Conservation (phyloP, 2,797 vertebrate genomes). For the Ctenochaetus hawaiiensis region DNA sequence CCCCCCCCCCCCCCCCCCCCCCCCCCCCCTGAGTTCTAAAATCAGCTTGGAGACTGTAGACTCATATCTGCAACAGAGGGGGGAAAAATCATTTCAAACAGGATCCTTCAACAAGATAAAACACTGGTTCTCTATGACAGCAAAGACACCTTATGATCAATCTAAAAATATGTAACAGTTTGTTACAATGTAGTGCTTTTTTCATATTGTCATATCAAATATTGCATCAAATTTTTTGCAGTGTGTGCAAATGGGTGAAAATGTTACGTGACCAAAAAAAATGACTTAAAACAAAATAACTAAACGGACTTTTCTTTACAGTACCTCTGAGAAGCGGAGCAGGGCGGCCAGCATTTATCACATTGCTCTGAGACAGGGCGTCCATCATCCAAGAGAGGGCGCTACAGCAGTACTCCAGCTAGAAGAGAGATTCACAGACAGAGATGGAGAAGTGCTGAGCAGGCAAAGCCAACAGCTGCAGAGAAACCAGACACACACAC, state of each 20-base stretch:
- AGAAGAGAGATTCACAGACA: conserved; percentile 18
- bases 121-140: not conserved
- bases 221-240: no score
- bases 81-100: not conserved
- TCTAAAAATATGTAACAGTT: no score
- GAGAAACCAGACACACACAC: conserved; percentile 48
- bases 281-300: not conserved
- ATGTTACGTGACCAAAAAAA: no score
- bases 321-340: conserved; percentile 46
- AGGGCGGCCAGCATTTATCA: conserved; percentile 74
- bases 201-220: no score
- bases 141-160: no score
- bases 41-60: conserved; percentile 15
- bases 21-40: no score
- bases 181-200: no score
- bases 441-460: conserved; percentile 62
- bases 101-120: not conserved
- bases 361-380: conserved; percentile 83
- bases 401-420: conserved; percentile 87
- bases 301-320: conserved; percentile 23
- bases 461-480: conserved; percentile 72
- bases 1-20: no score
- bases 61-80: conserved; percentile 47
- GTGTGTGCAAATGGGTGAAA: no score
- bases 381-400: conserved; percentile 87